These are phyloP conservation scores for Pseudorhiza aurosa DNA, from an alignment of 30 jellyfish, hydroid and myxozoan genomes.

Conservation along the genomic window DNA sequence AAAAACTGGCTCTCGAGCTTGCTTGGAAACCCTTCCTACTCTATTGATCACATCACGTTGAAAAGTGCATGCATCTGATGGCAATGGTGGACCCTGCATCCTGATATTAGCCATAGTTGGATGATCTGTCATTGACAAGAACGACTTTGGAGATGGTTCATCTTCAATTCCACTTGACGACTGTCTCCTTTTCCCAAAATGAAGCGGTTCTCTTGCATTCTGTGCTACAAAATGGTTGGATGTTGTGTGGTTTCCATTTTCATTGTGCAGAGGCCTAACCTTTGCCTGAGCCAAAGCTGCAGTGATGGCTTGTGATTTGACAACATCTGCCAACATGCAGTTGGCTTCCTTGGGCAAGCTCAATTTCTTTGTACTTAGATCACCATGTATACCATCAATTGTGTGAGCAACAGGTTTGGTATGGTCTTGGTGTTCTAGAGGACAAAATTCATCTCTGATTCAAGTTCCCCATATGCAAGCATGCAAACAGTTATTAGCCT, in stretches of 20 bases:
- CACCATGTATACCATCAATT: no score
- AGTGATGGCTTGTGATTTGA: not conserved
- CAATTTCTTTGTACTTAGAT: no score
- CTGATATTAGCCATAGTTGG: conserved; percentile 52
- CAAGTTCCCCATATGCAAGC: no score
- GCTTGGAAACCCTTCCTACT: not conserved
- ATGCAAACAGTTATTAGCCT: no score
- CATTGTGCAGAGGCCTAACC: not conserved
- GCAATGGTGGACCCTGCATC: not conserved
- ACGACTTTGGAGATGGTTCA: not conserved
- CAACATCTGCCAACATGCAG: not conserved
- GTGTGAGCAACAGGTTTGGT: no score
- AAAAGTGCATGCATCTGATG: not conserved
- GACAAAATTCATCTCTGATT: no score
- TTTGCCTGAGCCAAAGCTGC: not conserved
- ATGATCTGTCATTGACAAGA: conserved; percentile 10
- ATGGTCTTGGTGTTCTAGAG: no score
- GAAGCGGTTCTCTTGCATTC: not conserved
- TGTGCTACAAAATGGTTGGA: not conserved
- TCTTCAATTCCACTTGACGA: not conserved
- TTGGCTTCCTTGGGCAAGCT: no score
- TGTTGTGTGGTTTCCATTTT: not conserved
- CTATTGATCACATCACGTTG: not conserved
- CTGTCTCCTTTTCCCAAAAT: not conserved
- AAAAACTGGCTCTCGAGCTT: not conserved